Base-by-base conservation (phyloP, 2,113 vertebrate genomes). In the Trinectes maculatus region DNA sequence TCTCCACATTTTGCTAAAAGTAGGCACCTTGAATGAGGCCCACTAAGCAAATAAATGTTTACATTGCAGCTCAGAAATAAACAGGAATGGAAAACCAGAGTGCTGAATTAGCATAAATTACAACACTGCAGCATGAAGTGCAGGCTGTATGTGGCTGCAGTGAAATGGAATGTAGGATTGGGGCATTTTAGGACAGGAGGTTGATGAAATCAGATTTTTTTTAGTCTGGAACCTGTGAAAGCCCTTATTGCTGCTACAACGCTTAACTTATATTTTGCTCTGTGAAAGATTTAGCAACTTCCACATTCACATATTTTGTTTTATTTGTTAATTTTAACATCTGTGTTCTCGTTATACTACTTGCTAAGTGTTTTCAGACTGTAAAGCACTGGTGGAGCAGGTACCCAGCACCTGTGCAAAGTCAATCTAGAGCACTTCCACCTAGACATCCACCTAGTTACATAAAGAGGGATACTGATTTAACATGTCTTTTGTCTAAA, bases 31-130 rank as follows among this genome's bases (percentile, higher is more conserved):
- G 1, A 62, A 33, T 15, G 22, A 59, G 53, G 51, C 47, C 46
- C 31, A 58, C 57, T 33, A 61, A 77, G 77, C 78, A 87, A 84
- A 87, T 84, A 79, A 86, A 85, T 89, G 89, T 91, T 89, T 83
- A 82, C 80, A 55, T 57, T 47, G 48, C 24, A 8, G 53, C 55
- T 80, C 37, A 51, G 59, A 86, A 87, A 80, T 84, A 85, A 71
- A 77, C 69, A 49, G 61, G 64, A 60, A 28, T 48, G 26, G 57
- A 77, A 68, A 71, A 69, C 46, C 34, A 54, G 78, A 69, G 67
- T 61, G 55, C 48, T 63, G 56, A 72, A 75, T 67, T 63, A 53
- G 58, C 67, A 67, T 40, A 26, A 73, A 76, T 78, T 73, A 33
- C 60, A 63, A 62, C 51, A 69, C 26, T 44, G 52, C 51, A 60